Conservation (phyloP, 1,140 invertebrate genomes). For the Tetraneura akinire region DNA sequence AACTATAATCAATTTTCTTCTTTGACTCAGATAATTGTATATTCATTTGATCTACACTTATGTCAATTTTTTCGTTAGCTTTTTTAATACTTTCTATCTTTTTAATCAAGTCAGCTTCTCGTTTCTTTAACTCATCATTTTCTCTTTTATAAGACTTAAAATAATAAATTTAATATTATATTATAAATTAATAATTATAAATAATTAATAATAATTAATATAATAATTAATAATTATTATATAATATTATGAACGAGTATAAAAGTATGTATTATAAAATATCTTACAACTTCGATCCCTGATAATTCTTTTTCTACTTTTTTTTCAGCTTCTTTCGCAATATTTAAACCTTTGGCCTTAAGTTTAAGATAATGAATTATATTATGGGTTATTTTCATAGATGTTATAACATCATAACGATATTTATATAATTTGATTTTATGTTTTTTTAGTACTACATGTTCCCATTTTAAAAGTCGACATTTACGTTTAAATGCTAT, state of each 20-base stretch:
- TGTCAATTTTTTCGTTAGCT: neutral
- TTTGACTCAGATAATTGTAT: neutral
- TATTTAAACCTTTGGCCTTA: conserved; percentile 28
- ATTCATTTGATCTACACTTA: neutral
- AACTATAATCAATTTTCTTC: conserved; percentile 1
- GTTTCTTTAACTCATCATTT: neutral
- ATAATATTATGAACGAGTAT: neutral
- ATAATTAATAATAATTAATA: neutral
- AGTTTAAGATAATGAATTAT: conserved; percentile 25
- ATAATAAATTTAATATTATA: neutral
- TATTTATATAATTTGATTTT: conserved; percentile 31
- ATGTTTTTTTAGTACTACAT: neutral
- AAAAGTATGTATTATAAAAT: neutral
- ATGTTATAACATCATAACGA: conserved; percentile 27
- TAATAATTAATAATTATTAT: neutral
- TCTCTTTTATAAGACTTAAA: conserved; percentile 30
- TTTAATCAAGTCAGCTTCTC: neutral
- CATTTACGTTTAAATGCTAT: conserved; percentile 33
- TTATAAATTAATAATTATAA: neutral
- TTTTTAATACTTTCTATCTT: neutral
- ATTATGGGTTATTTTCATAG: conserved; percentile 37
- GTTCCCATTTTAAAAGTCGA: conserved; percentile 19
- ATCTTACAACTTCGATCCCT: conserved; percentile 17
- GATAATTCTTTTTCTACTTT: conserved; percentile 22
- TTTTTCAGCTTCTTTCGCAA: conserved; percentile 20